Percentiles rank a stretch among this genome's conserved stretches.
These are phyloP conservation scores for Archivesica marissinica DNA, from an alignment of 1,140 invertebrate genomes.

Conservation along the genomic window DNA sequence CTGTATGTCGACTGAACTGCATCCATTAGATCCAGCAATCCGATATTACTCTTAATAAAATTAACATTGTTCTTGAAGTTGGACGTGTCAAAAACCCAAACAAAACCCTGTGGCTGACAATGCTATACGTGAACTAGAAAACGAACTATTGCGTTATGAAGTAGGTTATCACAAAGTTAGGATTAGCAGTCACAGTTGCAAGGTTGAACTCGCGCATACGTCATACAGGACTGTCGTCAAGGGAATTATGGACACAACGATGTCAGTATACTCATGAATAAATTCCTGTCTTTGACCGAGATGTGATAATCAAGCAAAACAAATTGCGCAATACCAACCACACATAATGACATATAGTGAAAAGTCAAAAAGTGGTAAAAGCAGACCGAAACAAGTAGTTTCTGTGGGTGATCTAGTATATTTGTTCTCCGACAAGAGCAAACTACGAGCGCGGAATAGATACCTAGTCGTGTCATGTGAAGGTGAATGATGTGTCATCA, in stretches of 20 bases:
- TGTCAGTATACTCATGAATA: slow-evolving; percentile 54
- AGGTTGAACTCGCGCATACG: slow-evolving; percentile 35
- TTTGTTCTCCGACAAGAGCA: slow-evolving; percentile 50
- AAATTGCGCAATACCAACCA: slow-evolving; percentile 26
- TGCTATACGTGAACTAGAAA: slow-evolving; percentile 57
- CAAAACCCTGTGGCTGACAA: slow-evolving; percentile 64
- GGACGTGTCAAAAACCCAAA: slow-evolving; percentile 55
- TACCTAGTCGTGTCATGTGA: slow-evolving; percentile 10
- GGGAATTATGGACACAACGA: slow-evolving; percentile 46
- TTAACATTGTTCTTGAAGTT: slow-evolving; percentile 37
- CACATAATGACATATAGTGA: slow-evolving; percentile 34
- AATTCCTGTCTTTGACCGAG: slow-evolving; percentile 33
- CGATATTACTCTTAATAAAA: slow-evolving; percentile 7
- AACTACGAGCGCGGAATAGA: neutral
- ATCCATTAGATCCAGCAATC: slow-evolving; percentile 28
- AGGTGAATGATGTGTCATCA: slow-evolving; percentile 36
- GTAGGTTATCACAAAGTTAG: neutral
- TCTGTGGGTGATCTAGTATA: slow-evolving; percentile 63
- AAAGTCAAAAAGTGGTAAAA: slow-evolving; percentile 31
- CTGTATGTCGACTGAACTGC: neutral
- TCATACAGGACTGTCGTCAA: neutral
- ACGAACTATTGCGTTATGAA: slow-evolving; percentile 33
- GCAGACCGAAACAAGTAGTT: neutral
- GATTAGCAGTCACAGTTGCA: slow-evolving; percentile 1
- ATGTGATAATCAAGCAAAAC: slow-evolving; percentile 46